Percentiles rank a stretch among this genome's conserved stretches.
phyloP scores from a whole-genome alignment of 2,113 vertebrate genomes.

The Eulemur macaco region DNA sequence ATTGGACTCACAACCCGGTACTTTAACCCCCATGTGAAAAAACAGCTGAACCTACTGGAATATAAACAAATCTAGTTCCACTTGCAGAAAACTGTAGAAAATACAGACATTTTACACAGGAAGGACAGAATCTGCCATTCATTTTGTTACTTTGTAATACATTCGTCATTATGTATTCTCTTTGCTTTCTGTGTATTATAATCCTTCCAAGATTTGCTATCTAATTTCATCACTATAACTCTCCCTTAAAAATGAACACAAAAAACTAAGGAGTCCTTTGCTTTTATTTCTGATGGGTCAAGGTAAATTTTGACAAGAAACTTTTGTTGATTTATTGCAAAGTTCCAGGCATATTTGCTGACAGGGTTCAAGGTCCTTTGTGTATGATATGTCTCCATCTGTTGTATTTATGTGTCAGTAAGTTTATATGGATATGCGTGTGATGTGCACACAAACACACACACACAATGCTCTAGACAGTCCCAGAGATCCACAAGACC shows the following conservation, averaged over 20 bases:
- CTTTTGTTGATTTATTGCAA: not conserved
- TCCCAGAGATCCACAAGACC: not conserved
- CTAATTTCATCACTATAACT: not conserved
- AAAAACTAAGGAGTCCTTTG: not conserved
- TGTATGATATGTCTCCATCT: not conserved
- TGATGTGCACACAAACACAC: not conserved
- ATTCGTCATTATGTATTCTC: not conserved
- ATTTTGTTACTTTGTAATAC: not conserved
- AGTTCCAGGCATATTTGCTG: not conserved
- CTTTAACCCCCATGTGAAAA: not conserved
- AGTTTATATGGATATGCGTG: not conserved
- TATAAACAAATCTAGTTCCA: not conserved
- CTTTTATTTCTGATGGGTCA: not conserved
- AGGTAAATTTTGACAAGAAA: conserved; percentile 18
- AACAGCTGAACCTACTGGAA: not conserved
- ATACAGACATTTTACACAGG: not conserved
- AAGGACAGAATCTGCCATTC: not conserved
- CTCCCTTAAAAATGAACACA: not conserved
- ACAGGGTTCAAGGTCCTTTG: not conserved
- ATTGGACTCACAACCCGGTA: not conserved
- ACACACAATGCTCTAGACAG: not conserved
- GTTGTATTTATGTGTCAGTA: not conserved
- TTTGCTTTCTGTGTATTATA: not conserved
- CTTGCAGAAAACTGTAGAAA: not conserved
- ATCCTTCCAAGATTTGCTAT: not conserved